phyloP scores from a whole-genome alignment of 2,113 vertebrate genomes.

The Hypanus sabinus region DNA sequence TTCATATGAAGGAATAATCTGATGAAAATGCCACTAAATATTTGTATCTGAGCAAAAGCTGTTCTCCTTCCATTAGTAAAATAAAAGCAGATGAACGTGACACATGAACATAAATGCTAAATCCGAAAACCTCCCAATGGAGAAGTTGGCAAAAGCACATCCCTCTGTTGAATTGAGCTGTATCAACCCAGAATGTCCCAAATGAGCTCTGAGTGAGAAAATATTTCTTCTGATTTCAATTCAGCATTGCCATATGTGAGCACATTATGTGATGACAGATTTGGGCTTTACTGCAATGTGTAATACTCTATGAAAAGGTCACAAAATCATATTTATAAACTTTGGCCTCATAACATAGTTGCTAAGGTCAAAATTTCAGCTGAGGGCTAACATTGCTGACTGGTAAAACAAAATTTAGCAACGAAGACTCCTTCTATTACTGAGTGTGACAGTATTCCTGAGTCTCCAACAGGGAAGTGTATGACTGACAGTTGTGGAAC shows the following conservation, averaged over 20 bases:
- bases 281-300: not conserved
- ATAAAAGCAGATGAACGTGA: constrained; percentile 22
- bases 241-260: not conserved
- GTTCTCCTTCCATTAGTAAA: constrained; percentile 15
- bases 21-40: constrained; percentile 17
- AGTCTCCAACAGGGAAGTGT: too few relatives aligned
- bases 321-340: not conserved
- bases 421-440: too few relatives aligned
- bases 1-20: constrained; percentile 28
- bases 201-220: not conserved
- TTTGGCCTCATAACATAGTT: not conserved
- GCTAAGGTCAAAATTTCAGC: not conserved
- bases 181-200: not conserved
- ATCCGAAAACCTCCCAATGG: not conserved
- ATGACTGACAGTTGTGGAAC: too few relatives aligned
- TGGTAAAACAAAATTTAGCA: too few relatives aligned
- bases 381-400: too few relatives aligned
- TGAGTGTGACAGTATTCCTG: too few relatives aligned
- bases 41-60: constrained; percentile 1
- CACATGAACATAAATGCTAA: not conserved
- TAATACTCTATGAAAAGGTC: not conserved
- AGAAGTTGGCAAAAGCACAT: constrained; percentile 10
- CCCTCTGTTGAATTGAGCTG: not conserved
- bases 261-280: not conserved
- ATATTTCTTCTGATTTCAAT: not conserved